Base-by-base conservation (phyloP, 1,140 invertebrate species). In the Orchestia grillus region DNA sequence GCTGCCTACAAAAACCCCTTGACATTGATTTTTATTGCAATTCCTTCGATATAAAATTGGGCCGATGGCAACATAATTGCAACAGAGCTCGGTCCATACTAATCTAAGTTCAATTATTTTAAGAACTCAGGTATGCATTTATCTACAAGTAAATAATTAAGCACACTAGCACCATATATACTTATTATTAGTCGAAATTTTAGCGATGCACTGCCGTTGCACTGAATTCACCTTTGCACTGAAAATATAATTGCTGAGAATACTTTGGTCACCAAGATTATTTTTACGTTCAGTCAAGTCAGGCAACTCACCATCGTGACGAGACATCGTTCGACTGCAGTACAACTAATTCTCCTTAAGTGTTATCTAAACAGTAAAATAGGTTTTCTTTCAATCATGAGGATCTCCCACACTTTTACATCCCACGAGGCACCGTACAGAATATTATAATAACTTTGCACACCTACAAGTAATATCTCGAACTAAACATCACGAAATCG, bases 321-420 rank as follows among this genome's bases (percentile, higher is more conserved):
- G 92, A 94, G 92, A 94, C 92, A 94, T 94, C 43, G 92, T 94
- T 94, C 44, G 92, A 94, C 92, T 45, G 92, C 92, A 47, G 92
- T 45, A 94, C 92, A 94, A 47, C 92, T 94, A 94, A 94, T 45
- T 94, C 92, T 94, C 92, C 92, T 94, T 94, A 94, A 94, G 92
- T 94, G 92, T 94, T 94, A 94, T 94, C 92, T 94, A 94, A 44
- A 47, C 92, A 94, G 44, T 94, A 94, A 45, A 45, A 47, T 45
- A 40, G 44, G 44, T 44, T 45, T 94, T 94, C 92, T 94, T 94
- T 94, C 92, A 94, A 94, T 94, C 92, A 94, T 94, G 92, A 94
- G 92, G 92, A 94, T 94, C 92, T 44, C 41, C 43, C 36, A 90
- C 36, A 94, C 62, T 45, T n/a, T 94, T 45, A 94, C 92, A 94